Evolutionary conservation across 2,888 invertebrate species (phyloP).

Genomic region (Ectobius pallidus): DNA sequence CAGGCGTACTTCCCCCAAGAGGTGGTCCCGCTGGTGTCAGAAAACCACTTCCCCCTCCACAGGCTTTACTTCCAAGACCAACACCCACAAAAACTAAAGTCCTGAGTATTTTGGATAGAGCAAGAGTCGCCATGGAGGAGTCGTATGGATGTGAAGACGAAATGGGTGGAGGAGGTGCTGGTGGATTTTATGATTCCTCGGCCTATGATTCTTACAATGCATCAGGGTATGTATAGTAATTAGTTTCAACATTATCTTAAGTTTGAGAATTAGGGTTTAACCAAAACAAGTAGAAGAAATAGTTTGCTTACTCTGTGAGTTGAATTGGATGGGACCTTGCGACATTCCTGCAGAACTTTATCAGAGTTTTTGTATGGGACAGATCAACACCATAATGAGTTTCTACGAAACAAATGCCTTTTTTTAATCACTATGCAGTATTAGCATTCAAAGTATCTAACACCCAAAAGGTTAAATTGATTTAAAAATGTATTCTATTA

Average conservation of each 20-base stretch:
- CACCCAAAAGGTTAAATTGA: too few species aligned
- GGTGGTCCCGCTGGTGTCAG: constrained; percentile 40
- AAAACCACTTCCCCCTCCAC: constrained; percentile 57
- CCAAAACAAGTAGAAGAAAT: too few species aligned
- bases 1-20: constrained; percentile 16
- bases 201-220: constrained; percentile 43
- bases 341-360: too few species aligned
- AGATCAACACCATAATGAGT: too few species aligned
- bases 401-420: too few species aligned
- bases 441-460: too few species aligned
- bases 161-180: constrained; percentile 29
- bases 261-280: too few species aligned
- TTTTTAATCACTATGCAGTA: too few species aligned
- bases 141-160: constrained; percentile 49
- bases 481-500: too few species aligned
- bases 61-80: constrained; percentile 56
- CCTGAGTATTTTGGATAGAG: constrained; percentile 82
- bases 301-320: too few species aligned
- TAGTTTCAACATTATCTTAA: background rate
- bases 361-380: too few species aligned
- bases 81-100: constrained; percentile 75
- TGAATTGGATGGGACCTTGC: too few species aligned
- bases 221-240: constrained; percentile 43
- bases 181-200: constrained; percentile 45
- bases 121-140: constrained; percentile 81